Conservation (phyloP, 2,797 vertebrate genomes). For the Carapus acus region DNA sequence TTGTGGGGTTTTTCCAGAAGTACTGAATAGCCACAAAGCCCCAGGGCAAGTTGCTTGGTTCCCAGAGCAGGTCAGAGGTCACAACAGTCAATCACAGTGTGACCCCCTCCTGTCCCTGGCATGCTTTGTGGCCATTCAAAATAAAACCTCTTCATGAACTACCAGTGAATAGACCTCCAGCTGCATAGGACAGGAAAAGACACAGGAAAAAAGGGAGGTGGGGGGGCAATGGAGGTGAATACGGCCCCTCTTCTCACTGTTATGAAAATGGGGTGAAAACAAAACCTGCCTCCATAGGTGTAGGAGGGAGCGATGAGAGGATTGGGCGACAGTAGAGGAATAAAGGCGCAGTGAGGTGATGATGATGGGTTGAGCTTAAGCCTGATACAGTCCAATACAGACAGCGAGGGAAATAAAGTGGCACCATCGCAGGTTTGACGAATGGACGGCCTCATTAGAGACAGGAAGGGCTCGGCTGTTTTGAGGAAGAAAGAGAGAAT, state of each 20-base stretch:
- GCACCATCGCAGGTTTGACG: conserved; percentile 15
- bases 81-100: conserved; percentile 67
- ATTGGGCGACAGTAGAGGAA: conserved; percentile 41
- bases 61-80: conserved; percentile 62
- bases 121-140: conserved; percentile 65
- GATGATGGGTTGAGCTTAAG: conserved; percentile 34
- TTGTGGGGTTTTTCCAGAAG: conserved; percentile 30
- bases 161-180: conserved; percentile 70
- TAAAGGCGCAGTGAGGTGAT: conserved; percentile 36
- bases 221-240: conserved; percentile 49
- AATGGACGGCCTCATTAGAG: conserved; percentile 17
- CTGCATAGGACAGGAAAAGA: conserved; percentile 64
- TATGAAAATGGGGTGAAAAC: conserved; percentile 58
- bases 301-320: conserved; percentile 32
- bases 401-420: conserved; percentile 17
- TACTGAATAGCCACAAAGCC: conserved; percentile 56
- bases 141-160: conserved; percentile 68
- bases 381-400: conserved; percentile 13
- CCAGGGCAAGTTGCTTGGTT: conserved; percentile 49
- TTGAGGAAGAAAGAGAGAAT: neutral
- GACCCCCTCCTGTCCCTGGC: conserved; percentile 51
- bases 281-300: conserved; percentile 52
- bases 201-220: conserved; percentile 43
- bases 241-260: conserved; percentile 61
- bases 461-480: no score